These are phyloP conservation scores for Frankliniella intonsa DNA, from an alignment of 2,888 invertebrate species.

Conservation along the genomic window DNA sequence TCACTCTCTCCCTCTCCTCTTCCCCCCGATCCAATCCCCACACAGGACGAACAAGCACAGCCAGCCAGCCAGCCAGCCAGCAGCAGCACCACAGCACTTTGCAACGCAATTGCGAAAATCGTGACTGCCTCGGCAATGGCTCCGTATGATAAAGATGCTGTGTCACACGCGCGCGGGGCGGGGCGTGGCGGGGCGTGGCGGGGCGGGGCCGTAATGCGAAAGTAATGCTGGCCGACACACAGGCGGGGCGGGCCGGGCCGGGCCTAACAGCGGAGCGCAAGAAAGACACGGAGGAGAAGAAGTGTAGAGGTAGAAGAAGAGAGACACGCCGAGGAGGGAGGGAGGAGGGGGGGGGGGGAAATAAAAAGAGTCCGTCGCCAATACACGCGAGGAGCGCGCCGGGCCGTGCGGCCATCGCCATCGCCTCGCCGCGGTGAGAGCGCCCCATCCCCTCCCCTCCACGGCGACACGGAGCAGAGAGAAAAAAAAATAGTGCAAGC, in stretches of 20 bases:
- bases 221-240: slow-evolving; percentile 13
- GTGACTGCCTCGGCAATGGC: slow-evolving; percentile 3
- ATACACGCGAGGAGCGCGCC: not conserved
- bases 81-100: slow-evolving; percentile 10
- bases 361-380: not conserved
- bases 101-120: slow-evolving; percentile 26
- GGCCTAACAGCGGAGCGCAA: not conserved
- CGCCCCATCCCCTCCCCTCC: not conserved
- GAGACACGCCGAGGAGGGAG: not conserved
- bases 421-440: not conserved
- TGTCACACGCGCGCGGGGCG: not conserved
- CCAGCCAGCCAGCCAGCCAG: not conserved
- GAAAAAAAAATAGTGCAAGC: not conserved
- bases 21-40: too few relatives aligned
- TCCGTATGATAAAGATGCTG: slow-evolving; percentile 22
- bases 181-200: not conserved
- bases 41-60: not conserved
- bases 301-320: not conserved
- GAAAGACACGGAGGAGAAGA: not conserved
- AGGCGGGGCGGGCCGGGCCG: not conserved
- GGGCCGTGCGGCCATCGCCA: too few relatives aligned
- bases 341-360: not conserved
- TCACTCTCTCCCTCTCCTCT: too few relatives aligned
- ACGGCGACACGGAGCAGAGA: too few relatives aligned
- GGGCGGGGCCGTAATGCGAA: slow-evolving; percentile 10